Conservation (phyloP, 37 sponge, comb jelly and placozoan species). For the Mnemiopsis leidyi region DNA sequence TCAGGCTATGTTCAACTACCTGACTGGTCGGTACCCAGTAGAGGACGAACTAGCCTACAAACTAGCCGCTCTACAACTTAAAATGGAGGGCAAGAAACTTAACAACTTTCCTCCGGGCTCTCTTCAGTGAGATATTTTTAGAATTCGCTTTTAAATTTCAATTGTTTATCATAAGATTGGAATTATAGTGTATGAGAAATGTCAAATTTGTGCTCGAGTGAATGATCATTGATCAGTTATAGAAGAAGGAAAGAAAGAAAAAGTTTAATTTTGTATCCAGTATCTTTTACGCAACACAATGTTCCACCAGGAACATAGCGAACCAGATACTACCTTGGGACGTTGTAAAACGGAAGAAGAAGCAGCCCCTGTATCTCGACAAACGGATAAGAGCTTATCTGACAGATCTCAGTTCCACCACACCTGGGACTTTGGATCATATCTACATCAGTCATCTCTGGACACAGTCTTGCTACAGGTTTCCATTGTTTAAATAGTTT, state of each 20-base stretch:
- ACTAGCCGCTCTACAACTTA: constrained; percentile 36
- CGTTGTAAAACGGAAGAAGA: constrained; percentile 33
- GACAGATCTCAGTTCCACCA: not conserved
- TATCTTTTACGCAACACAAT: too few species aligned
- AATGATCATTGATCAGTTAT: too few species aligned
- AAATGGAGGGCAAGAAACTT: not conserved
- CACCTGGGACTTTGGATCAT: not conserved
- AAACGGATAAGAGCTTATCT: constrained; percentile 14
- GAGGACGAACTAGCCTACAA: constrained; percentile 34
- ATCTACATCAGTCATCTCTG: constrained; percentile 14
- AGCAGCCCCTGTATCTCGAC: not conserved
- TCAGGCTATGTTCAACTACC: constrained; percentile 46
- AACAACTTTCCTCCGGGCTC: constrained; percentile 14
- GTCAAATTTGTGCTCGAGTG: too few species aligned
- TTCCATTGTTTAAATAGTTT: too few species aligned
- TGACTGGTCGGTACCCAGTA: constrained; percentile 51
- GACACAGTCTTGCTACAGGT: constrained; percentile 36
- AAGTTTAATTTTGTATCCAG: too few species aligned
- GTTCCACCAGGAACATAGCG: constrained; percentile 42
- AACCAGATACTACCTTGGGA: constrained; percentile 51
- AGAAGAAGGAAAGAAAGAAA: not conserved
- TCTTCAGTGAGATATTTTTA: not conserved
- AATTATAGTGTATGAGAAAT: too few species aligned
- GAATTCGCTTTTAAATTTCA: too few species aligned
- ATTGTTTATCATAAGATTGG: too few species aligned